Percentiles rank a stretch among this genome's conserved stretches.
Conservation (phyloP, 2,888 invertebrate genomes). For the Pterobdella sp. region DNA sequence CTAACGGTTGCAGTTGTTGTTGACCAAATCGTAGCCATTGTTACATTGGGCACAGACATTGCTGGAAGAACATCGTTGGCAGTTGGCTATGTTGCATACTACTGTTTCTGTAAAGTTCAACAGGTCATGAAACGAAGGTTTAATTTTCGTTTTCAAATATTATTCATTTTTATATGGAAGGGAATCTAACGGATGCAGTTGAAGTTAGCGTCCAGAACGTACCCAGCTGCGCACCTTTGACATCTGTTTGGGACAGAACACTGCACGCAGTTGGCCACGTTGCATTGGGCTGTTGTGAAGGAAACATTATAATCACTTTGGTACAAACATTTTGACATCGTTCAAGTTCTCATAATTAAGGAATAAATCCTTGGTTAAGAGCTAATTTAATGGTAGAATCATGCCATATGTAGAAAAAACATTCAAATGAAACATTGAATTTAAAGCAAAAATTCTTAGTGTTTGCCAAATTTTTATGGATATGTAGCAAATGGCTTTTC, state of each 20-base stretch:
- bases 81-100: constrained; percentile 8
- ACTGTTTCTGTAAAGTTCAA: not conserved
- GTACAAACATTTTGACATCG: too few species aligned
- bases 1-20: not conserved
- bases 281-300: constrained; percentile 21
- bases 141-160: not conserved
- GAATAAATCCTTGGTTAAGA: too few species aligned
- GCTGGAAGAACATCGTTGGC: not conserved
- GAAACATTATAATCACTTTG: too few species aligned
- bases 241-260: constrained; percentile 4
- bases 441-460: too few species aligned
- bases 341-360: too few species aligned
- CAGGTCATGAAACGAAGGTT: not conserved
- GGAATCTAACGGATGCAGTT: not conserved
- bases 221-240: not conserved
- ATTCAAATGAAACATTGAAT: too few species aligned
- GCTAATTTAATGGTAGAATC: too few species aligned
- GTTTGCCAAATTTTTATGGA: too few species aligned
- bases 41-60: constrained; percentile 9
- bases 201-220: not conserved
- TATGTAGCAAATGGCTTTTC: too few species aligned
- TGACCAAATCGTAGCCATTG: not conserved
- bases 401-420: too few species aligned
- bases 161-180: too few species aligned
- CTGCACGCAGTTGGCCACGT: constrained; percentile 4